Conservation (phyloP, 2,797 vertebrate genomes). For the Adrianichthys oophorus region DNA sequence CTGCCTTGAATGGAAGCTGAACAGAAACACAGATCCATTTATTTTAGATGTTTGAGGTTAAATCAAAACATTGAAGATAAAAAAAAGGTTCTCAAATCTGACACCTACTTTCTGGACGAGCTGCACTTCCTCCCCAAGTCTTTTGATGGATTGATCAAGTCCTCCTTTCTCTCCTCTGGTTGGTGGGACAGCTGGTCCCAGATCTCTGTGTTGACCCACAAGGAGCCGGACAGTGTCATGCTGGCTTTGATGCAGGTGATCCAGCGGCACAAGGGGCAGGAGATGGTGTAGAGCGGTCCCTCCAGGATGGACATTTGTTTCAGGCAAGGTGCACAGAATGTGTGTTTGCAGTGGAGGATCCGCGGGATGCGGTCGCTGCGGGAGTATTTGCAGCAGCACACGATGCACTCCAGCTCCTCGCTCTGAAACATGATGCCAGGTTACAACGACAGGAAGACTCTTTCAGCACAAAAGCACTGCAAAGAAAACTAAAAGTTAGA, state of each 20-base stretch:
- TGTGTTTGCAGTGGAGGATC: constrained; percentile 69
- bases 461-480: background rate
- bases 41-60: background rate
- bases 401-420: constrained; percentile 53
- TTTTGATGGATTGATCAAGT: background rate
- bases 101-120: constrained; percentile 13
- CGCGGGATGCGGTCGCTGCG: constrained; percentile 48
- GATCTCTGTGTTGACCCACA: constrained; percentile 65
- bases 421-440: constrained; percentile 10
- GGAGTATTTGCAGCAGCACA: constrained; percentile 61
- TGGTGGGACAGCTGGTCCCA: constrained; percentile 56
- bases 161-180: accelerated
- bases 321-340: constrained; percentile 65
- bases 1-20: background rate
- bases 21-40: background rate
- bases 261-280: constrained; percentile 72
- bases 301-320: constrained; percentile 27
- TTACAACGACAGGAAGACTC: no score
- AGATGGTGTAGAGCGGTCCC: constrained; percentile 12
- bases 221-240: constrained; percentile 35
- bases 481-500: background rate
- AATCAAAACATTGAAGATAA: background rate
- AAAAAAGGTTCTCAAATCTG: background rate
- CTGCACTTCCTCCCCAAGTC: accelerated
- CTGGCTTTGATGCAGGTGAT: constrained; percentile 54